These are phyloP conservation scores for Boloria selene DNA, from an alignment of 2,888 invertebrate species.

Conservation along the genomic window DNA sequence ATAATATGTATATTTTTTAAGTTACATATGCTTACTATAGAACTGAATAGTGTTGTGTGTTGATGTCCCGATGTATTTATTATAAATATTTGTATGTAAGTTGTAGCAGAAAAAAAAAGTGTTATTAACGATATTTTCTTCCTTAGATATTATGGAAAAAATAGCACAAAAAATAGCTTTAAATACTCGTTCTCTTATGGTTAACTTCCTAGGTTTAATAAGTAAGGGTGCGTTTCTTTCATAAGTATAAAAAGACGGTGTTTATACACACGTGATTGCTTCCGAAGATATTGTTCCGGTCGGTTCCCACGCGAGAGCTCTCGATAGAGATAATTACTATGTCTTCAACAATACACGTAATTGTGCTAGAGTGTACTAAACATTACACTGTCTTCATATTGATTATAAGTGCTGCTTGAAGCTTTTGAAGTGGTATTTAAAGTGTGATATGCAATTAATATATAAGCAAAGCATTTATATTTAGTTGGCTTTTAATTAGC, in stretches of 20 bases:
- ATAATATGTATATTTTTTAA: too few species aligned
- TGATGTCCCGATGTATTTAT: too few species aligned
- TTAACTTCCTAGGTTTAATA: constrained; percentile 3
- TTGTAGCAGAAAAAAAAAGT: background rate
- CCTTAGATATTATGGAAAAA: background rate
- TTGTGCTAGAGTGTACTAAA: constrained; percentile 36
- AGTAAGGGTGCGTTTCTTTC: background rate
- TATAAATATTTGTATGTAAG: too few species aligned
- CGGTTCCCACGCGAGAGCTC: constrained; percentile 68
- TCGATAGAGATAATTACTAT: constrained; percentile 57
- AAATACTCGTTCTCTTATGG: background rate
- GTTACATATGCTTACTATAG: too few species aligned
- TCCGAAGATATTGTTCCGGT: constrained; percentile 74
- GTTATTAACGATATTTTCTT: background rate
- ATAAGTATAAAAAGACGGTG: constrained; percentile 1
- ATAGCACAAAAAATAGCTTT: background rate
- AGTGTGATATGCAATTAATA: constrained; percentile 1
- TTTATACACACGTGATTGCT: constrained; percentile 43
- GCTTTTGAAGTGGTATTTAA: constrained; percentile 1
- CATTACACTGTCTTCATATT: constrained; percentile 18
- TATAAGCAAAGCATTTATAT: too few species aligned
- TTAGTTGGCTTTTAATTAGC: too few species aligned
- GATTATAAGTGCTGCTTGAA: constrained; percentile 11
- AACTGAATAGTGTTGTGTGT: too few species aligned
- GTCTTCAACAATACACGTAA: constrained; percentile 43